Conservation (phyloP, 2,888 invertebrate species). For the Apamea anceps region DNA sequence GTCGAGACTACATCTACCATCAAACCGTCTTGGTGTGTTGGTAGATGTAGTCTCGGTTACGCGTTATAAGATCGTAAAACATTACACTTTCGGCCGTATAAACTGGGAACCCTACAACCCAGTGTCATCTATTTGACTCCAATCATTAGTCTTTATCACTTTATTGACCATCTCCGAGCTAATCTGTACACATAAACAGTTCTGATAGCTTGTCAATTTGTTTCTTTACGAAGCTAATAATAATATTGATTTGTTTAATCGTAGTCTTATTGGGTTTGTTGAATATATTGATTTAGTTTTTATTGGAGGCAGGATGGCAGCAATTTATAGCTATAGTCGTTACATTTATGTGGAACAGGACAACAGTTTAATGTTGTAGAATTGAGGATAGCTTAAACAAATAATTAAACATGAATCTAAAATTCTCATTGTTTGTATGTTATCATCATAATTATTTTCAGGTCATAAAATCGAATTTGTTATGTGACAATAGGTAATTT, state of each 20-base stretch:
- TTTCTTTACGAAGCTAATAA: conserved; percentile 50
- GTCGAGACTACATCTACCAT: neutral
- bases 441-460: no score
- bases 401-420: neutral
- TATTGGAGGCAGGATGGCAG: neutral
- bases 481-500: neutral
- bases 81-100: conserved; percentile 22
- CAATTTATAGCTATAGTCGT: neutral
- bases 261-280: conserved; percentile 26
- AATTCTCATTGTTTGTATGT: neutral
- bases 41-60: no score
- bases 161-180: conserved; percentile 66
- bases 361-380: neutral
- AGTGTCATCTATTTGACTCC: conserved; percentile 66
- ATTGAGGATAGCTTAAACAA: conserved; percentile 8
- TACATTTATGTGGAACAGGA: conserved; percentile 1
- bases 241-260: conserved; percentile 65
- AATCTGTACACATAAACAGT: conserved; percentile 66
- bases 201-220: conserved; percentile 61
- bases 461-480: no score
- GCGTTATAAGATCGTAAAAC: neutral
- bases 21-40: no score
- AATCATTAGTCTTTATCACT: conserved; percentile 72
- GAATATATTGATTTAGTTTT: conserved; percentile 8
- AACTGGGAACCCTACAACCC: conserved; percentile 43